Conservation (phyloP, 2,113 vertebrate genomes). For the Carassius carassius region DNA sequence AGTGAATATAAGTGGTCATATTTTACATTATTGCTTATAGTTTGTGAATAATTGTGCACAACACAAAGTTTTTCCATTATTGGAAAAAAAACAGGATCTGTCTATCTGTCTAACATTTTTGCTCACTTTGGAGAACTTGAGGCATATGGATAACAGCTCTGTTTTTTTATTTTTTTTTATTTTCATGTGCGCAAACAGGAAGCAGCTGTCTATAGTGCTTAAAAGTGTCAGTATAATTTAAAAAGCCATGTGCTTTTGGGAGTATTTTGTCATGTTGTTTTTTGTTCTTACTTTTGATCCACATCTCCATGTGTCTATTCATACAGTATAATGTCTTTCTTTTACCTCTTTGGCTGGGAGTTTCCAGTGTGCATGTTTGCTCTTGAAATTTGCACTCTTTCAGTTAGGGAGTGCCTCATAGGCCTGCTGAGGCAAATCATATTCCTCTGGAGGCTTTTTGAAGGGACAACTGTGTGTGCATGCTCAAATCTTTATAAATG, state of each 20-base stretch:
- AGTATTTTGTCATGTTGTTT: background rate
- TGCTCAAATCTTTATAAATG: background rate
- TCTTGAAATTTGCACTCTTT: conserved; percentile 17
- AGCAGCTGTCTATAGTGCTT: conserved; percentile 1
- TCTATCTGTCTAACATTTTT: background rate
- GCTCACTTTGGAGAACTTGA: background rate
- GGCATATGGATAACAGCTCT: background rate
- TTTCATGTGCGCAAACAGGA: background rate
- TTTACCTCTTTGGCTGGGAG: background rate
- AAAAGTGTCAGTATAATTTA: background rate
- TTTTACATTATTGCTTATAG: background rate
- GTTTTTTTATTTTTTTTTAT: background rate
- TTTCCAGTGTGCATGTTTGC: conserved; percentile 17
- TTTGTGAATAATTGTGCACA: no score
- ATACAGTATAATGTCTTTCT: conserved; percentile 8
- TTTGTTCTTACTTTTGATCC: background rate
- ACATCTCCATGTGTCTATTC: conserved; percentile 1
- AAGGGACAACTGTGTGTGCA: background rate
- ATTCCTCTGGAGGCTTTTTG: background rate
- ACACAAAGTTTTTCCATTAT: no score
- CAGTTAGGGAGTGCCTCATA: conserved; percentile 14
- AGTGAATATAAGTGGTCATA: background rate
- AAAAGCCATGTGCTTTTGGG: background rate
- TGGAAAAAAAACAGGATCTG: background rate
- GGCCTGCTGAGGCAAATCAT: background rate